Conservation (phyloP, 2,888 invertebrate genomes). For the Pegoplata infirma region DNA sequence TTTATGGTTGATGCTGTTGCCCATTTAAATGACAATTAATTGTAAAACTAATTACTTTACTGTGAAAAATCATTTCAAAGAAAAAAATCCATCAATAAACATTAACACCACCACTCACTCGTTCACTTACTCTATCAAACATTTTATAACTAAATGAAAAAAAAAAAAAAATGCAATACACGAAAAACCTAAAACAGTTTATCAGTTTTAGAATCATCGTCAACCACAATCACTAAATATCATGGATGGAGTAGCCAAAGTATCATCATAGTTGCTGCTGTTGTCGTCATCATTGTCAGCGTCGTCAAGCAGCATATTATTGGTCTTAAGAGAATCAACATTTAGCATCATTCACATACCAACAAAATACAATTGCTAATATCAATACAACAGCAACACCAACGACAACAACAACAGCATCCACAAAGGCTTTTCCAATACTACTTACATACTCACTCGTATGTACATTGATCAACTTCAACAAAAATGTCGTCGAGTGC, state of each 20-base stretch:
- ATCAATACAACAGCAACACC: constrained; percentile 16
- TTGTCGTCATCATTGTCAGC: constrained; percentile 8
- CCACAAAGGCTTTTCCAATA: too few species aligned
- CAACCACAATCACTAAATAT: constrained; percentile 32
- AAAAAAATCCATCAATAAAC: constrained; percentile 45
- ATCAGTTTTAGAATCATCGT: constrained; percentile 42
- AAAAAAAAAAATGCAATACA: constrained; percentile 2
- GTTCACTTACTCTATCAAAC: constrained; percentile 26
- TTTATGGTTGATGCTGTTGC: constrained; percentile 4
- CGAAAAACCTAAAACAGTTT: constrained; percentile 26
- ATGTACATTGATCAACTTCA: constrained; percentile 64
- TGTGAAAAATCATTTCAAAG: constrained; percentile 53
- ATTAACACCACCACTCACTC: too few species aligned
- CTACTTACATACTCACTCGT: too few species aligned
- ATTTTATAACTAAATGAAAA: constrained; percentile 12
- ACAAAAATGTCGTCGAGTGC: constrained; percentile 65
- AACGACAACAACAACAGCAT: constrained; percentile 38
- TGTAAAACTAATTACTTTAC: constrained; percentile 63
- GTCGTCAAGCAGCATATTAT: constrained; percentile 48
- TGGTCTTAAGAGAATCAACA: constrained; percentile 59
- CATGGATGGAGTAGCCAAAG: constrained; percentile 34
- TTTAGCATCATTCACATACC: constrained; percentile 53
- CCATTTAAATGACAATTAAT: constrained; percentile 56
- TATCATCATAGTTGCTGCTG: too few species aligned
- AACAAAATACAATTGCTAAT: too few species aligned